Conservation (phyloP, 2,888 invertebrate genomes). For the Macaria liturata region DNA sequence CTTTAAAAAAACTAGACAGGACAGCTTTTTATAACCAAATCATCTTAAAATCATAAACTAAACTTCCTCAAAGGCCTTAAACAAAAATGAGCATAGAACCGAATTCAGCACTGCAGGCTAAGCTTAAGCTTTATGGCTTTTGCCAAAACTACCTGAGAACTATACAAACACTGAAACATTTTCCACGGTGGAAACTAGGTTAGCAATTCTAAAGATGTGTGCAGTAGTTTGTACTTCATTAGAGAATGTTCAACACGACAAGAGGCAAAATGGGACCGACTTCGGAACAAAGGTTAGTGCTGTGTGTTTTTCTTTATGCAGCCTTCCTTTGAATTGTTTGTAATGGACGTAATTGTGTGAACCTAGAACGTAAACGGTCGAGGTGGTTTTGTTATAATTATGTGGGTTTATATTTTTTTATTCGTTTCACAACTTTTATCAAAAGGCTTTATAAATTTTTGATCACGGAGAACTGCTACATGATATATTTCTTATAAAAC, state of each 20-base stretch:
- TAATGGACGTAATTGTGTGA: conserved; percentile 8
- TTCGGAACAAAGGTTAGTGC: conserved; percentile 20
- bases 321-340: conserved; percentile 9
- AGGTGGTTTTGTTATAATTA: background rate
- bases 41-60: no score
- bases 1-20: no score
- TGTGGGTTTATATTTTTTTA: background rate
- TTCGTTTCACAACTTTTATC: background rate
- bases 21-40: no score
- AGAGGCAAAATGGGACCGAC: conserved; percentile 16
- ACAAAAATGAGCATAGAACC: no score
- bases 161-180: conserved; percentile 8
- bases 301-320: conserved; percentile 21
- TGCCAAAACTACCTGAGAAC: background rate
- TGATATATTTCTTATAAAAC: no score
- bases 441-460: no score
- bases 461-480: no score
- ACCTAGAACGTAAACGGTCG: background rate
- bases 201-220: conserved; percentile 20
- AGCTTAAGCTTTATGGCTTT: background rate
- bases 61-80: no score
- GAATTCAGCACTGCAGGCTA: no score
- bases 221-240: conserved; percentile 25
- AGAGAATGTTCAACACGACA: conserved; percentile 21
- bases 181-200: conserved; percentile 11